Conservation (phyloP, 1,140 invertebrate genomes). For the Pogonus chalceus region DNA sequence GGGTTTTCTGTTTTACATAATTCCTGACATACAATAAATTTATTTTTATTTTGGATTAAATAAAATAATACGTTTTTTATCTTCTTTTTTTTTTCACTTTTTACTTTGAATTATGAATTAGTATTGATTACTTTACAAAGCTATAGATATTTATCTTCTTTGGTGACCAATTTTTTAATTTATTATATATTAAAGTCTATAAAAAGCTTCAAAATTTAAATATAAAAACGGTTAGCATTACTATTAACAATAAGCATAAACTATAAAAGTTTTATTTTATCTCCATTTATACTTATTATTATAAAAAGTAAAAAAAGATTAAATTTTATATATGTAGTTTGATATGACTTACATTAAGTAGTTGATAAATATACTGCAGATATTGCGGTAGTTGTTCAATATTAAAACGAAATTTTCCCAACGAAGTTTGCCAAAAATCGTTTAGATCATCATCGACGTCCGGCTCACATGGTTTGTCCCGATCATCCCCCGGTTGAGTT, state of each 20-base stretch:
- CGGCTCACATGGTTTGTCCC: slow-evolving; percentile 54
- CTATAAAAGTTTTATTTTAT: too few relatives aligned
- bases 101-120: too few relatives aligned
- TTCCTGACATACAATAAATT: slow-evolving; percentile 45
- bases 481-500: slow-evolving; percentile 33
- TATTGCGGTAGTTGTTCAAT: slow-evolving; percentile 88
- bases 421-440: slow-evolving; percentile 83
- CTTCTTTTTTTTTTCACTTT: too few relatives aligned
- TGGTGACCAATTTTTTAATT: too few relatives aligned
- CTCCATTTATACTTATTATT: too few relatives aligned
- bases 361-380: slow-evolving; percentile 82
- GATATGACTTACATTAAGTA: slow-evolving; percentile 64
- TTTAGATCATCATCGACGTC: slow-evolving; percentile 59
- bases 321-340: not conserved
- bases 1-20: slow-evolving; percentile 74
- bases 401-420: slow-evolving; percentile 84
- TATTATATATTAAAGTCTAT: too few relatives aligned
- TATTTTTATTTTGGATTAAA: slow-evolving; percentile 2
- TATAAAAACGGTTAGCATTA: not conserved
- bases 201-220: too few relatives aligned
- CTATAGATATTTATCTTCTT: too few relatives aligned
- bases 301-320: not conserved
- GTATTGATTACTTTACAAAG: too few relatives aligned
- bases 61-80: too few relatives aligned
- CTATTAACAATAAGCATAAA: too few relatives aligned